Conservation (phyloP, 2,888 invertebrate genomes). For the Apomyelois bistriatella region DNA sequence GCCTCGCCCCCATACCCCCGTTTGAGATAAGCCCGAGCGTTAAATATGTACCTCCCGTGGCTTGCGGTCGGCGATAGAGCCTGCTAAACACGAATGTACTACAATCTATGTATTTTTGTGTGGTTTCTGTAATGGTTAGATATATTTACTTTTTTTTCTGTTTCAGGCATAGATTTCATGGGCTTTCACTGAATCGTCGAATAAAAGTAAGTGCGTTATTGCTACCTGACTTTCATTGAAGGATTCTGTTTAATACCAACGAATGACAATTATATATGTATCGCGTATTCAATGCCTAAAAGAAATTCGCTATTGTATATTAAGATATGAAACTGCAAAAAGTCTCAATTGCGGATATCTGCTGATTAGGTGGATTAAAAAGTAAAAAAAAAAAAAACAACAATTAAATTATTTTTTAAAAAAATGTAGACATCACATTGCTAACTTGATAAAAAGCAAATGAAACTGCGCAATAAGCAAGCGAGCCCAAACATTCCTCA, state of each 20-base stretch:
- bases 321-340: slow-evolving; percentile 1
- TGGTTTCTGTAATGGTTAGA: slow-evolving; percentile 26
- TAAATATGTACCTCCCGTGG: slow-evolving; percentile 63
- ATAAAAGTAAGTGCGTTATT: not conserved
- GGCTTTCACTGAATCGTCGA: not conserved
- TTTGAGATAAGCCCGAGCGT: slow-evolving; percentile 63
- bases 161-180: slow-evolving; percentile 29
- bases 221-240: too few species aligned
- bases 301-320: not conserved
- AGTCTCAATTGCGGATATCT: too few species aligned
- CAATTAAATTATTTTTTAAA: not conserved
- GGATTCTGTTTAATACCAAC: too few species aligned
- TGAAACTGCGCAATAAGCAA: slow-evolving; percentile 3
- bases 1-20: slow-evolving; percentile 41
- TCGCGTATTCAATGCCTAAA: not conserved
- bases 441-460: slow-evolving; percentile 1
- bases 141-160: slow-evolving; percentile 26
- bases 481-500: slow-evolving; percentile 3
- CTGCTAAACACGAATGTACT: slow-evolving; percentile 39
- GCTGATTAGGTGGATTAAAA: too few species aligned
- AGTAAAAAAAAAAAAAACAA: not conserved
- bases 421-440: not conserved
- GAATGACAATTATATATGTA: too few species aligned
- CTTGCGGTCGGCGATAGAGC: slow-evolving; percentile 46
- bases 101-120: slow-evolving; percentile 36